These are phyloP conservation scores for Anas platyrhynchos DNA, from an alignment of 2,113 vertebrate species.

Conservation along the genomic window DNA sequence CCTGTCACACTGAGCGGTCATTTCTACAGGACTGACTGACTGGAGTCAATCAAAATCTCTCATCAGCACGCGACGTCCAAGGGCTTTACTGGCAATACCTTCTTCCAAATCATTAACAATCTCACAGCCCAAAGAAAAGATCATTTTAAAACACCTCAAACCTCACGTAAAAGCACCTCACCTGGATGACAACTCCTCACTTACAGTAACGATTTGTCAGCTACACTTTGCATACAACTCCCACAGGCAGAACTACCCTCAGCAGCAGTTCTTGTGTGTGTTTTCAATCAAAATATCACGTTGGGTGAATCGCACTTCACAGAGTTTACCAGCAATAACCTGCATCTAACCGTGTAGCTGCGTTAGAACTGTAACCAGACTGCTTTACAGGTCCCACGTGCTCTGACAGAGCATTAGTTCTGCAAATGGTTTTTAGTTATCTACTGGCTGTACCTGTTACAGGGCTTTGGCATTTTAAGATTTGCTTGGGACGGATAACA, in stretches of 20 bases:
- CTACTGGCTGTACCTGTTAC: fast-evolving
- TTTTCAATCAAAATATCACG: fast-evolving
- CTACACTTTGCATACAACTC: neutral
- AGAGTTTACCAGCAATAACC: neutral
- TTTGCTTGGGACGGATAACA: neutral
- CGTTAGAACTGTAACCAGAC: neutral
- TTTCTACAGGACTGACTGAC: neutral
- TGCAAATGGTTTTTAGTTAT: neutral
- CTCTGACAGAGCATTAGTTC: neutral
- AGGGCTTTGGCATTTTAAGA: neutral
- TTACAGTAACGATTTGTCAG: fast-evolving
- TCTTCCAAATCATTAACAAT: neutral
- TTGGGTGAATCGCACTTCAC: fast-evolving
- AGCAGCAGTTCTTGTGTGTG: neutral
- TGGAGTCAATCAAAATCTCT: neutral
- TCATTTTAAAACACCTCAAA: neutral
- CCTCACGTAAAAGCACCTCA: fast-evolving
- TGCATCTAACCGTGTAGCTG: neutral
- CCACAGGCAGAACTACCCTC: neutral
- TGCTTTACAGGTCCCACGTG: fast-evolving
- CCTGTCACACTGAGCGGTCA: fast-evolving
- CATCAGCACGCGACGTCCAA: fast-evolving
- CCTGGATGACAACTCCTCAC: neutral
- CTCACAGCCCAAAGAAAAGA: neutral
- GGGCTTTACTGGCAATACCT: too few relatives aligned